Percentiles rank a stretch among this genome's conserved stretches.
phyloP scores from a whole-genome alignment of 2,797 vertebrate genomes.

The Epinephelus malabaricus region DNA sequence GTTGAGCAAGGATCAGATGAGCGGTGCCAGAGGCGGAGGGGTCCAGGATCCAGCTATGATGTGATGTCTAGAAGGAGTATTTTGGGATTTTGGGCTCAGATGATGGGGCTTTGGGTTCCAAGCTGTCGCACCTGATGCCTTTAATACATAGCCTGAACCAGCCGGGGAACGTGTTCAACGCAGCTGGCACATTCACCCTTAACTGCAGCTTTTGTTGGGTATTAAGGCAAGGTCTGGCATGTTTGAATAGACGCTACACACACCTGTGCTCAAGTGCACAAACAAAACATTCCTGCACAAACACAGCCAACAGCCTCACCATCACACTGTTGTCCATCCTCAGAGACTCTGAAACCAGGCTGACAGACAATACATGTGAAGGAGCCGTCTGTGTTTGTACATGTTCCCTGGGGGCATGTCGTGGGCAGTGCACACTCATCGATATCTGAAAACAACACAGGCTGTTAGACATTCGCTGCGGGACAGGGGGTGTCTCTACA shows the following conservation, averaged over 20 bases:
- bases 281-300: conserved; percentile 41
- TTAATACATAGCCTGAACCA: conserved; percentile 81
- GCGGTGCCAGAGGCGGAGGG: conserved; percentile 68
- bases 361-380: conserved; percentile 87
- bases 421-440: conserved; percentile 80
- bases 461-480: conserved; percentile 26
- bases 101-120: conserved; percentile 59
- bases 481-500: conserved; percentile 3
- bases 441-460: conserved; percentile 78
- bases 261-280: conserved; percentile 46
- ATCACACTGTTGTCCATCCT: conserved; percentile 82
- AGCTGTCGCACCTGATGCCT: conserved; percentile 83
- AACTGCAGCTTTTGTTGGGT: conserved; percentile 17
- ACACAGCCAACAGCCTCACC: conserved; percentile 69
- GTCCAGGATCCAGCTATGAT: conserved; percentile 78
- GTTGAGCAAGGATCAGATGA: conserved; percentile 66
- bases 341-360: conserved; percentile 84
- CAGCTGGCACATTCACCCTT: conserved; percentile 29
- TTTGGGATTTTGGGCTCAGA: conserved; percentile 65
- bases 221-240: conserved; percentile 30
- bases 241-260: conserved; percentile 32
- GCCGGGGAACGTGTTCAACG: conserved; percentile 74
- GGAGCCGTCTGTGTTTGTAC: conserved; percentile 89
- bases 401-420: conserved; percentile 87
- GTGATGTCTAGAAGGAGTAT: conserved; percentile 80